Percentiles rank a stretch among this genome's conserved stretches.
Conservation (phyloP, 2,797 vertebrate species). For the Steatocranus sp. region DNA sequence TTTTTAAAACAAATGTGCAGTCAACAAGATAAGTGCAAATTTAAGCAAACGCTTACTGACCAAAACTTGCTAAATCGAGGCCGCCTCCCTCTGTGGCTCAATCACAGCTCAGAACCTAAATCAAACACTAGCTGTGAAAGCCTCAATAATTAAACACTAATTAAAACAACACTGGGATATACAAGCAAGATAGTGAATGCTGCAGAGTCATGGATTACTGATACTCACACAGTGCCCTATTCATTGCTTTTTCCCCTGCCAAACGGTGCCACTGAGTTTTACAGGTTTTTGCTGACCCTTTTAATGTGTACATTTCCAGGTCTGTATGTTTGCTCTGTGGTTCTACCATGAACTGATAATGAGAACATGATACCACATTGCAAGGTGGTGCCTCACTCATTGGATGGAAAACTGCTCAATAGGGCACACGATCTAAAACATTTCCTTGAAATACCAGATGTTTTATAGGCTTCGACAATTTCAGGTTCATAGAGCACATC, state of each 20-base stretch:
- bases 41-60: not conserved
- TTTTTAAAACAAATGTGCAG: not conserved
- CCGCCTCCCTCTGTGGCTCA: slow-evolving; percentile 21
- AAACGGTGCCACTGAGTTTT: not conserved
- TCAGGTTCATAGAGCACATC: not conserved
- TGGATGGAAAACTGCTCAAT: not conserved
- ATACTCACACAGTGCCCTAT: not conserved
- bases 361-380: not conserved
- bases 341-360: not conserved
- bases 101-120: slow-evolving; percentile 37
- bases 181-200: slow-evolving; percentile 31
- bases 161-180: slow-evolving; percentile 64
- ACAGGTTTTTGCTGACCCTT: not conserved
- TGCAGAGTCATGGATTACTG: slow-evolving; percentile 52
- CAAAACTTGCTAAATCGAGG: slow-evolving; percentile 26
- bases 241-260: not conserved
- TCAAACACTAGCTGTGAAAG: slow-evolving; percentile 51
- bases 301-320: not conserved
- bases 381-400: not conserved
- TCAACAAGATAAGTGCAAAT: not conserved
- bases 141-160: slow-evolving; percentile 71
- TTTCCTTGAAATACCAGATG: not conserved
- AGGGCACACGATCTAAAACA: not conserved
- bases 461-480: not conserved
- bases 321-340: not conserved